Percentiles rank a stretch among this genome's conserved stretches.
Evolutionary conservation across 2,888 invertebrate species (phyloP).

Genomic region (Euproctis similis): DNA sequence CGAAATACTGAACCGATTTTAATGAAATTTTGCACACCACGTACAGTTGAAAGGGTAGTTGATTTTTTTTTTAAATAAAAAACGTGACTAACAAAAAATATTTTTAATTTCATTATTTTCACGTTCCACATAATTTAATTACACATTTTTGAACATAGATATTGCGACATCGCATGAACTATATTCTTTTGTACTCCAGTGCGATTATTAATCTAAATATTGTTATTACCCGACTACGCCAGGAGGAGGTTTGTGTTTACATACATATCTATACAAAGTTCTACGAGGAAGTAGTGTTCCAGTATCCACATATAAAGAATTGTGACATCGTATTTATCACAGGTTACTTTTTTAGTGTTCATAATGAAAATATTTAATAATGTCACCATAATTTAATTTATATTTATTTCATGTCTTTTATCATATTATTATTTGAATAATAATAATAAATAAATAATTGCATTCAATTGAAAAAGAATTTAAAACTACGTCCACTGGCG

Average conservation of each 20-base stretch:
- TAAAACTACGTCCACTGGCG: conserved; percentile 22
- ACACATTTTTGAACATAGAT: conserved; percentile 29
- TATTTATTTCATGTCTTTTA: conserved; percentile 17
- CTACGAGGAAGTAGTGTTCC: conserved; percentile 19
- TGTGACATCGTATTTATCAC: conserved; percentile 29
- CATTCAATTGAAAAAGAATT: conserved; percentile 15
- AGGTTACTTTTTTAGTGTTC: conserved; percentile 26
- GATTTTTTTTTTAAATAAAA: conserved; percentile 38
- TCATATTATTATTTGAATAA: neutral
- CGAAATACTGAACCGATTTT: too few relatives aligned
- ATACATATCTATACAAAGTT: conserved; percentile 18
- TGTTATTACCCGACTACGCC: too few relatives aligned
- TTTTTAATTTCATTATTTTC: conserved; percentile 52
- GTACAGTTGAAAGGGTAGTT: too few relatives aligned
- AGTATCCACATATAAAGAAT: conserved; percentile 14
- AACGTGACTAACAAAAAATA: conserved; percentile 57
- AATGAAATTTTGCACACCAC: too few relatives aligned
- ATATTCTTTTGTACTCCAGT: conserved; percentile 67
- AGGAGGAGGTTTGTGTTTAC: too few relatives aligned
- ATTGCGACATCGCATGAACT: conserved; percentile 31
- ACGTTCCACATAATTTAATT: conserved; percentile 37
- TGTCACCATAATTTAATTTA: too few relatives aligned
- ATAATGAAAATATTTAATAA: conserved; percentile 18
- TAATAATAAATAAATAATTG: conserved; percentile 3
- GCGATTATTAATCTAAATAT: conserved; percentile 50